Evolutionary conservation across 2,888 invertebrate genomes (phyloP).

Genomic region (Hipparchia semele): DNA sequence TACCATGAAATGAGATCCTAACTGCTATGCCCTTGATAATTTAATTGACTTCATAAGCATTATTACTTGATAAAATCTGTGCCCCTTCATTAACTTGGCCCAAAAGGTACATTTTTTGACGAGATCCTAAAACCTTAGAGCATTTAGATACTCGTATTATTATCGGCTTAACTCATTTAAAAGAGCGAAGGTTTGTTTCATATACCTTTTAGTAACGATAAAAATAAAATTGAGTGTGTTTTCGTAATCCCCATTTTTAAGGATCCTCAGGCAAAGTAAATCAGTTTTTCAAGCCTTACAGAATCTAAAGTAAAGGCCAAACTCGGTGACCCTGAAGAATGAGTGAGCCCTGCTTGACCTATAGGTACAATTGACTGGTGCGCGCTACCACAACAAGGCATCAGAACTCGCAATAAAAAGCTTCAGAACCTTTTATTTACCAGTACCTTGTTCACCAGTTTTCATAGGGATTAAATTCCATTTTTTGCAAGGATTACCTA

Average conservation of each 20-base stretch:
- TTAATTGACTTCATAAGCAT: slow-evolving; percentile 7
- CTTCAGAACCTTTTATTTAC: not conserved
- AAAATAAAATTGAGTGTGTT: slow-evolving; percentile 1
- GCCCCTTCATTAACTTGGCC: slow-evolving; percentile 13
- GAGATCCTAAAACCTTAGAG: not conserved
- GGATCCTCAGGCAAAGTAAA: not conserved
- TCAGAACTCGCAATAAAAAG: not conserved
- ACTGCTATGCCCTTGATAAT: not conserved
- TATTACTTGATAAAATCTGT: slow-evolving; percentile 18
- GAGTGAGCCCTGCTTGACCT: too few relatives aligned
- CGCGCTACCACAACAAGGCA: not conserved
- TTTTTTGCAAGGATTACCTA: slow-evolving; percentile 16
- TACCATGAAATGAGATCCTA: not conserved
- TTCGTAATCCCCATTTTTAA: not conserved
- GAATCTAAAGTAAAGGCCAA: not conserved
- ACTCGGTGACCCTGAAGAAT: too few relatives aligned
- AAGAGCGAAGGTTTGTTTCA: slow-evolving; percentile 13
- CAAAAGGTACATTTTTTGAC: slow-evolving; percentile 6
- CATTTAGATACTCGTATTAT: slow-evolving; percentile 5
- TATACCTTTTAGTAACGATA: not conserved
- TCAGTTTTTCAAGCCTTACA: too few relatives aligned
- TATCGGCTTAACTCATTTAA: slow-evolving; percentile 14
- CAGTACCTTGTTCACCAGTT: not conserved
- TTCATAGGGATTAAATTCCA: slow-evolving; percentile 15
- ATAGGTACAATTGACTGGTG: too few relatives aligned